These are phyloP conservation scores for Plagodis dolabraria DNA, from an alignment of 2,888 invertebrate species.

Conservation along the genomic window DNA sequence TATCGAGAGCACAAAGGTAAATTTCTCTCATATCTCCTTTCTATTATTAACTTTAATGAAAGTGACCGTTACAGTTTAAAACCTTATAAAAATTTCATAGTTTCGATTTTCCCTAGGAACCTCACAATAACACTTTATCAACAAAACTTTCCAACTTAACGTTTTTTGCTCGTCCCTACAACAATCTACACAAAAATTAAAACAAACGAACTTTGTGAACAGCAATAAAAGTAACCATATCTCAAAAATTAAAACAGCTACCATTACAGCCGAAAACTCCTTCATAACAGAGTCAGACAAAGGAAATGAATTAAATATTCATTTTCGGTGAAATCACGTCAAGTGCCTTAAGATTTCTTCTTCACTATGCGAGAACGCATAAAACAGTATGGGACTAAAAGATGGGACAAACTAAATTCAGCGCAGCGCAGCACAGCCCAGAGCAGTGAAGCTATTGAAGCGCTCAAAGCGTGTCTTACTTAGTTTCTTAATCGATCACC, in stretches of 20 bases:
- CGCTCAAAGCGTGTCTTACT: too few species aligned
- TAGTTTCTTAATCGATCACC: too few species aligned
- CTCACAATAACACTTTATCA: not conserved
- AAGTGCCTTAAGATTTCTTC: conserved; percentile 40
- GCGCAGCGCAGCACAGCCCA: too few species aligned
- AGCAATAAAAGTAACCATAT: conserved; percentile 29
- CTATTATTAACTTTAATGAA: too few species aligned
- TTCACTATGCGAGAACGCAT: conserved; percentile 6
- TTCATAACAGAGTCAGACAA: conserved; percentile 38
- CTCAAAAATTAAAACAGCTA: conserved; percentile 27
- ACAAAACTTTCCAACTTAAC: not conserved
- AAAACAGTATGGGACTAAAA: conserved; percentile 3
- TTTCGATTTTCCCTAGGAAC: not conserved
- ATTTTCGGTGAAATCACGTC: conserved; percentile 50
- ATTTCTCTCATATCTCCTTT: too few species aligned
- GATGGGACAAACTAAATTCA: too few species aligned
- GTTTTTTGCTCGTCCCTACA: conserved; percentile 1
- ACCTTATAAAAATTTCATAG: not conserved
- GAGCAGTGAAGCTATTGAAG: too few species aligned
- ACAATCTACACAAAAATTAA: conserved; percentile 19
- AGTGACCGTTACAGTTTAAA: not conserved
- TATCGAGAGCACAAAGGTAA: too few species aligned
- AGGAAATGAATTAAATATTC: conserved; percentile 51
- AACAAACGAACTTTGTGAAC: conserved; percentile 23
- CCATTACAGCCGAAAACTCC: conserved; percentile 22